Evolutionary conservation across 2,113 vertebrate genomes (phyloP), one percentile per base, ranked within the genome.

Genomic region (Acanthisitta chloris): DNA sequence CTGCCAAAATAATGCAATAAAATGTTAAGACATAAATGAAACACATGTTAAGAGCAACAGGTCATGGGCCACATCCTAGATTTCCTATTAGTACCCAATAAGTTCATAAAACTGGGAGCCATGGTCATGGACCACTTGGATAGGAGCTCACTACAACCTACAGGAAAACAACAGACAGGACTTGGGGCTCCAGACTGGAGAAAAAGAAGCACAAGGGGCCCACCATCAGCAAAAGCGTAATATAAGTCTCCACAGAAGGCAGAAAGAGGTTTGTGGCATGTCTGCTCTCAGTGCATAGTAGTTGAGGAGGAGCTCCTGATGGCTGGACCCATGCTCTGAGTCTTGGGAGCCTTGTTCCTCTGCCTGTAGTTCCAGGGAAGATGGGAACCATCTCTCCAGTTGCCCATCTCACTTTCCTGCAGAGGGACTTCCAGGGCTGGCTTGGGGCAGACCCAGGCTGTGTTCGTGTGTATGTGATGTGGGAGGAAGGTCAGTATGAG

Each of bases 1-100:
- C n/a, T 92, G 92, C 94, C 94, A 96, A 94, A 83, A 88, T 67
- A 93, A 45, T 51, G 36, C 36, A 88, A 69, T 74, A 72, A 96
- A 96, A 96, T 81, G 31, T 81, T 92, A 46, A 83, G 25, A 86
- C 40, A 71, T 78, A 92, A 93, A 94, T 86, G 83, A 96, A 92
- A 84, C 65, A 79, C 59, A 78, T 83, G 43, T 77, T 90, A 49
- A 86, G 88, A 88, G 64, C 66, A 85, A 89, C 65, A 82, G 81
- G 86, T 84, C 57, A 59, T 17, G 55, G 58, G 76, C 43, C n/a
- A 65, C n/a, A 71, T 92, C 46, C 88, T 91, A 54, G 64, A 71
- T 61, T 80, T 91, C 71, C 54, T 59, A n/a, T 86, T 86, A 92
- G 64, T 77, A 52, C 59, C 59, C 72, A 86, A 45, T 86, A 86